These are phyloP conservation scores for Hypomesus transpacificus DNA, from an alignment of 2,113 vertebrate genomes.

Conservation along the genomic window DNA sequence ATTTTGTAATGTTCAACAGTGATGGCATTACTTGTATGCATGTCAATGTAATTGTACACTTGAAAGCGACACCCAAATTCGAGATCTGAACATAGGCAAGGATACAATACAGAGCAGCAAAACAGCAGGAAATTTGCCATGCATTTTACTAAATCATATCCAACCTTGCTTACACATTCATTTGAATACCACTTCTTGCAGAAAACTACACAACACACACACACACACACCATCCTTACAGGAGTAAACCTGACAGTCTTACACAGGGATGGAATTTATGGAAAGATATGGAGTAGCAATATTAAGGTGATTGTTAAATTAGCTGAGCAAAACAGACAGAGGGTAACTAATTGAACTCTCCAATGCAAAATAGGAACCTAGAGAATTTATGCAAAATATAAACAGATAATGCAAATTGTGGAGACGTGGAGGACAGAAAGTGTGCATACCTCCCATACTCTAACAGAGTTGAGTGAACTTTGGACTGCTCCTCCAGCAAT, in stretches of 20 bases:
- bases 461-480: conserved; percentile 88
- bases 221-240: conserved; percentile 48
- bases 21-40: too few relatives aligned
- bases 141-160: conserved; percentile 32
- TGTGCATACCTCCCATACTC: conserved; percentile 87
- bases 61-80: background rate
- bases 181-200: conserved; percentile 1
- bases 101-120: too few relatives aligned
- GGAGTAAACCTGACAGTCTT: conserved; percentile 52
- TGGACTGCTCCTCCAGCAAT: conserved; percentile 89
- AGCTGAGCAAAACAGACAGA: background rate
- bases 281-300: background rate
- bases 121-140: background rate
- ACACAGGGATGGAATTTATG: background rate
- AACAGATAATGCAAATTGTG: background rate
- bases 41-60: too few relatives aligned
- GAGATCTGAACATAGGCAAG: background rate
- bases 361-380: background rate
- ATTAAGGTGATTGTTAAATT: background rate
- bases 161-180: conserved; percentile 16
- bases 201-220: background rate
- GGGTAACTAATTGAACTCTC: background rate
- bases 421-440: background rate
- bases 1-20: background rate
- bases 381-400: too few relatives aligned